Percentiles rank a stretch among this genome's conserved stretches.
Evolutionary conservation across 2,113 vertebrate genomes (phyloP).

Genomic region (Sorex araneus): DNA sequence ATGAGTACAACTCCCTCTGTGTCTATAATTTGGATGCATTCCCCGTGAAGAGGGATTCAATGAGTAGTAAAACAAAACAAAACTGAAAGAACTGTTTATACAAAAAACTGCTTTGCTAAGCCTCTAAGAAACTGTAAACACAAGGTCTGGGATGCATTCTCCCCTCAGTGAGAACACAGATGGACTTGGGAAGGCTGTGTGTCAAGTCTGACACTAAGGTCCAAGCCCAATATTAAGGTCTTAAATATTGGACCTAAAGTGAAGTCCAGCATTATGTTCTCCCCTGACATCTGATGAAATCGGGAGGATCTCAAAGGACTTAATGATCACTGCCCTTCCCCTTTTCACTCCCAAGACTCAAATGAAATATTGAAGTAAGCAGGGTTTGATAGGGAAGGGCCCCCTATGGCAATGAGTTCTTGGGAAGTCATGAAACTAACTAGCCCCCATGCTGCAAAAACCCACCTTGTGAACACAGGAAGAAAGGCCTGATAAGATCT

Average conservation of each 20-base stretch:
- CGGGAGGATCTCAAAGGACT: background rate
- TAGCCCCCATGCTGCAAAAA: too few relatives aligned
- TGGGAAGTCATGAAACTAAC: too few relatives aligned
- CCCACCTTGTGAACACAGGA: too few relatives aligned
- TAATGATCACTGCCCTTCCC: background rate
- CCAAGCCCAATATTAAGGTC: background rate
- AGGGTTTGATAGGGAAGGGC: too few relatives aligned
- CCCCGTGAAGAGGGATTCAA: background rate
- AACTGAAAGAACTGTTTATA: slow-evolving; percentile 45
- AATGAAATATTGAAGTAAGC: background rate
- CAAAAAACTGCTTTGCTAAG: slow-evolving; percentile 21
- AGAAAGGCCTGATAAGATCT: too few relatives aligned
- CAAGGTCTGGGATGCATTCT: background rate
- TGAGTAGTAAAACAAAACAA: slow-evolving; percentile 21
- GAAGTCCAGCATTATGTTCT: background rate
- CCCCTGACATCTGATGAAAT: background rate
- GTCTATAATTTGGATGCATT: slow-evolving; percentile 47
- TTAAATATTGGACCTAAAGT: background rate
- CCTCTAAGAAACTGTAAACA: background rate
- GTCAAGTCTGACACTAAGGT: background rate
- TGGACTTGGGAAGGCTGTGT: background rate
- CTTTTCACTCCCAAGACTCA: background rate
- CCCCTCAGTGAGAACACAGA: background rate
- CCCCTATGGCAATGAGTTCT: too few relatives aligned
- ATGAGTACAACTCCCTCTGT: background rate